A percentile compares a stretch with the other conserved stretches of the same genome.
Conservation (phyloP, 2,888 invertebrate genomes). For the Papilio protenor region DNA sequence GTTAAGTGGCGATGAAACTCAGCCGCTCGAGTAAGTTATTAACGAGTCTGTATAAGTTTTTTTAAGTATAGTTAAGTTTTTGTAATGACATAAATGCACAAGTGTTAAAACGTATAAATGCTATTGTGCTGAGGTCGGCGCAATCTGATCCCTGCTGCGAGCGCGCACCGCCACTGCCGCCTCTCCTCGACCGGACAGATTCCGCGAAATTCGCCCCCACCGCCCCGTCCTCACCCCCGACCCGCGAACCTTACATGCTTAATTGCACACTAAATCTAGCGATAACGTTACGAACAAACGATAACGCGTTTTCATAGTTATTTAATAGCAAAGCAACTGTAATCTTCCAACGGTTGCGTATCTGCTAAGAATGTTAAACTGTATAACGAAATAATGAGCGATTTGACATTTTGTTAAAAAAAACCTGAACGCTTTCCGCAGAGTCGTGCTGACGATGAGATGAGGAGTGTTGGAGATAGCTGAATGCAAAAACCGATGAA, state of each 20-base stretch:
- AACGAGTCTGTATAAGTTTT: not conserved
- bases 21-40: not conserved
- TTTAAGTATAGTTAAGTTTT: too few species aligned
- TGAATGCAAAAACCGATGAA: too few species aligned
- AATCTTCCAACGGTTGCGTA: too few species aligned
- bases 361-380: too few species aligned
- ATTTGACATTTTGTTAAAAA: too few species aligned
- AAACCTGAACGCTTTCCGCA: too few species aligned
- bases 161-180: not conserved
- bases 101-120: not conserved
- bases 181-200: conserved; percentile 7
- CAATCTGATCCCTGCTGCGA: conserved; percentile 22
- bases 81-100: too few species aligned
- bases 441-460: too few species aligned
- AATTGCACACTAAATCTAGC: conserved; percentile 34
- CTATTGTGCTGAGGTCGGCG: not conserved
- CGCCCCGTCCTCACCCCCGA: not conserved
- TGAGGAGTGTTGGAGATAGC: too few species aligned
- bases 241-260: conserved; percentile 14
- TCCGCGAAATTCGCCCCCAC: conserved; percentile 10
- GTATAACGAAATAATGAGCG: too few species aligned
- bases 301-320: not conserved
- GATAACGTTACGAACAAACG: conserved; percentile 15
- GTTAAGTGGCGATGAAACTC: not conserved
- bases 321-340: not conserved